A percentile compares a stretch with the other conserved stretches of the same genome.
These are phyloP conservation scores for Peromyscus maniculatus DNA, from an alignment of 2,113 vertebrate species.

Conservation along the genomic window DNA sequence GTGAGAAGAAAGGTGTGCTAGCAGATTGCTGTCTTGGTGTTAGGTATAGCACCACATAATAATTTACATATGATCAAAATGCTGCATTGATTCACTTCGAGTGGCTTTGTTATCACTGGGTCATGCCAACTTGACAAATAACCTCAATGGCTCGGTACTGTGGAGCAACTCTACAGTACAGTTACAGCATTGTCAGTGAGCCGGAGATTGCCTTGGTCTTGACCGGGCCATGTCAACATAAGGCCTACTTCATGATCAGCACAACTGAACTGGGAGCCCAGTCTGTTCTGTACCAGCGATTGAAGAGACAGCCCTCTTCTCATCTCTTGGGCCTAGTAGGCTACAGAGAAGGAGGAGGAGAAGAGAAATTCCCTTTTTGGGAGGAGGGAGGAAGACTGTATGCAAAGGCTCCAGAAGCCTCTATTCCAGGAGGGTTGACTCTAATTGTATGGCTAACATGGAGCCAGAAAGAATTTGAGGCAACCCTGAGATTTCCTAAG, in stretches of 20 bases:
- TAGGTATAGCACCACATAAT: not conserved
- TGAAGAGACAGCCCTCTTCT: not conserved
- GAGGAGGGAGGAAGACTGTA: not conserved
- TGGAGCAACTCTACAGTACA: not conserved
- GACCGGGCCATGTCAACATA: not conserved
- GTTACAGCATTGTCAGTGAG: not conserved
- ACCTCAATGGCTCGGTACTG: not conserved
- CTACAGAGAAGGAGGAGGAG: not conserved
- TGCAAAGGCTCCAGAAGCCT: not conserved
- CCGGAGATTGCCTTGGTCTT: not conserved
- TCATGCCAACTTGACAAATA: not conserved
- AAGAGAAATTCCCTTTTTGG: not conserved
- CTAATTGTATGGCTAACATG: slow-evolving; percentile 5
- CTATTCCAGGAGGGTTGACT: not conserved
- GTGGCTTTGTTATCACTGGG: not conserved
- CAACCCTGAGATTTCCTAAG: not conserved
- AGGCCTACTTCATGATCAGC: not conserved
- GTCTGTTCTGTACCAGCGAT: not conserved
- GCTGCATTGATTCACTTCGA: not conserved
- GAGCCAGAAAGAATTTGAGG: not conserved
- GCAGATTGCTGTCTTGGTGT: not conserved
- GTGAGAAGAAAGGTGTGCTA: not conserved
- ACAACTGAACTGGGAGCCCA: not conserved
- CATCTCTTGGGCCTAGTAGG: not conserved
- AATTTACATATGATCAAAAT: not conserved